Evolutionary conservation across 2,888 invertebrate genomes (phyloP).

Genomic region (Ceriagrion tenellum): DNA sequence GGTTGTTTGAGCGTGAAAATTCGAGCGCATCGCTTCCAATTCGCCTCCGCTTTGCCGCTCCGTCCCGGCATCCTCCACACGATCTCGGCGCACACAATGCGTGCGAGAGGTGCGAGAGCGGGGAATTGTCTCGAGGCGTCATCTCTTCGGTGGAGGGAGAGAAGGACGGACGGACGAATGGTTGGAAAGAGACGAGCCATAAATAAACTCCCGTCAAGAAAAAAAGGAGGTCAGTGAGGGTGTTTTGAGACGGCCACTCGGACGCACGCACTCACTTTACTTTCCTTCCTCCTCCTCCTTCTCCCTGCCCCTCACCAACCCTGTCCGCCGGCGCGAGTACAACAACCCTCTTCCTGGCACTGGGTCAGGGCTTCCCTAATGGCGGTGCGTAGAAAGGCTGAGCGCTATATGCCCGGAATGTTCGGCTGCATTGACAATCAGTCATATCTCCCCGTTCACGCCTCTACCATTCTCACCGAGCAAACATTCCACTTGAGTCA

Average conservation of each 20-base stretch:
- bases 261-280: background rate
- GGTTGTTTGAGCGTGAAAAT: background rate
- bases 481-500: too few species aligned
- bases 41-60: background rate
- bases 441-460: too few species aligned
- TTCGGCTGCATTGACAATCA: background rate
- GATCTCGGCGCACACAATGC: too few species aligned
- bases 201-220: constrained; percentile 11
- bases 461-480: too few species aligned
- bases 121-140: background rate
- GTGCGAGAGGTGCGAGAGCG: background rate
- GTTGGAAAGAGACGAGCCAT: background rate
- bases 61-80: too few species aligned
- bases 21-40: background rate
- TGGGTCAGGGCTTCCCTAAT: background rate
- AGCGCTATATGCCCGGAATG: background rate
- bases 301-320: background rate
- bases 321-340: background rate
- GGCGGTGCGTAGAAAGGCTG: background rate
- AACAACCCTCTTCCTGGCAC: background rate
- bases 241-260: constrained; percentile 32
- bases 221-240: constrained; percentile 56
- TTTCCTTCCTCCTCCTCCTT: background rate
- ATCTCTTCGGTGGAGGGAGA: background rate
- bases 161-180: background rate